phyloP scores from a whole-genome alignment of 2,113 vertebrate genomes.

The Peucedramus taeniatus region DNA sequence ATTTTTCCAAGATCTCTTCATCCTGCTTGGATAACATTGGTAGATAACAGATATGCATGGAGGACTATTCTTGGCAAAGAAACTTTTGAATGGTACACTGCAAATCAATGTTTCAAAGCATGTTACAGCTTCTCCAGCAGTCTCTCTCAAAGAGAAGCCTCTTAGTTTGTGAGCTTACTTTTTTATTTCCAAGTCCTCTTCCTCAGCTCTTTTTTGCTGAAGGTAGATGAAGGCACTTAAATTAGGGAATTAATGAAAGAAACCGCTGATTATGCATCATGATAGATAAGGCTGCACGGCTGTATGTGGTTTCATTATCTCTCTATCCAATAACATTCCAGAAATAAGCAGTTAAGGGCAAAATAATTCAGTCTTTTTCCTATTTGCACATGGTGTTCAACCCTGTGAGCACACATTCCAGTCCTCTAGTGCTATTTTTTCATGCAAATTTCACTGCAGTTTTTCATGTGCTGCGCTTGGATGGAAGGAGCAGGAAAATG shows the following conservation, averaged over 20 bases:
- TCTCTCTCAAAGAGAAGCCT: neutral
- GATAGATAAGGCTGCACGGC: neutral
- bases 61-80: neutral
- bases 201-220: neutral
- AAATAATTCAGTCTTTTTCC: neutral
- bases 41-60: neutral
- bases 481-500: neutral
- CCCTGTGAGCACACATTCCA: neutral
- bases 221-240: neutral
- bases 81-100: neutral
- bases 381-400: neutral
- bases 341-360: neutral
- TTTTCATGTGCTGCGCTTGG: neutral
- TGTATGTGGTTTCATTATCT: neutral
- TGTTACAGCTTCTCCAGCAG: neutral
- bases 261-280: neutral
- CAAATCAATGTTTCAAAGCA: neutral
- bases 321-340: neutral
- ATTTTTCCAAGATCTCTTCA: neutral
- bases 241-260: conserved; percentile 10
- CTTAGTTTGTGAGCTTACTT: neutral
- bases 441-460: neutral
- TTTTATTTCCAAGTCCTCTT: neutral
- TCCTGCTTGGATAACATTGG: neutral
- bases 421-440: neutral